Percentiles rank a stretch among this genome's conserved stretches.
Conservation (phyloP, 2,113 vertebrate genomes). For the Antechinus flavipes region DNA sequence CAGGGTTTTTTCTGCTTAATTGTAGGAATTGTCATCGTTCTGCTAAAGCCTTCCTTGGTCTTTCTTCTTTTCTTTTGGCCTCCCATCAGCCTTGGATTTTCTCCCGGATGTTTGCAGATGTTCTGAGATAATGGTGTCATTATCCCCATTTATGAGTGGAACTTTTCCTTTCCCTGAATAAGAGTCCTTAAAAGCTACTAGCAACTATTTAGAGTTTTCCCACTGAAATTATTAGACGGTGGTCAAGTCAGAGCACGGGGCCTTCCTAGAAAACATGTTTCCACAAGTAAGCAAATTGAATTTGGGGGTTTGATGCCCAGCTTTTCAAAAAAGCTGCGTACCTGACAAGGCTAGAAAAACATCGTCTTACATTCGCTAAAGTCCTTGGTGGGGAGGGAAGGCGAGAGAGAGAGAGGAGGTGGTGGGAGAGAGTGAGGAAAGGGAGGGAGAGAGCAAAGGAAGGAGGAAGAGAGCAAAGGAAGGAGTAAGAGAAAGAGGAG, state of each 20-base stretch:
- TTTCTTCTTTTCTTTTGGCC: neutral
- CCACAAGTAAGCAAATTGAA: neutral
- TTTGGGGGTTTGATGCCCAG: neutral
- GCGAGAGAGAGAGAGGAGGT: too few relatives aligned
- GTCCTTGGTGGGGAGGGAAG: neutral
- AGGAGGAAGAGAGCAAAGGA: too few relatives aligned
- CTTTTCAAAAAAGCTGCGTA: neutral
- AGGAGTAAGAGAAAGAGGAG: too few relatives aligned
- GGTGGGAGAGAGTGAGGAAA: too few relatives aligned
- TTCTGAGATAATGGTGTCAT: neutral
- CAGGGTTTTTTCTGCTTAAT: neutral
- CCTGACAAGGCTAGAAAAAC: neutral
- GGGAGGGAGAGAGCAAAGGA: fast-evolving
- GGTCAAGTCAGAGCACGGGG: neutral
- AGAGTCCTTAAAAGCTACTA: neutral
- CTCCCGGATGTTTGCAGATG: neutral
- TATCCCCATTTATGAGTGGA: neutral
- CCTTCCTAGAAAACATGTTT: neutral
- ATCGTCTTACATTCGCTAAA: neutral
- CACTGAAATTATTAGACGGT: neutral
- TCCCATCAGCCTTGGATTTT: neutral
- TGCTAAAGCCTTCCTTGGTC: neutral
- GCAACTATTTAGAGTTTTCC: neutral
- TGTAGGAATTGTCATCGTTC: neutral
- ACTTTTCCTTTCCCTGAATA: neutral